These are phyloP conservation scores for Ciconia stormi DNA, from an alignment of 2,113 vertebrate genomes.

Conservation along the genomic window DNA sequence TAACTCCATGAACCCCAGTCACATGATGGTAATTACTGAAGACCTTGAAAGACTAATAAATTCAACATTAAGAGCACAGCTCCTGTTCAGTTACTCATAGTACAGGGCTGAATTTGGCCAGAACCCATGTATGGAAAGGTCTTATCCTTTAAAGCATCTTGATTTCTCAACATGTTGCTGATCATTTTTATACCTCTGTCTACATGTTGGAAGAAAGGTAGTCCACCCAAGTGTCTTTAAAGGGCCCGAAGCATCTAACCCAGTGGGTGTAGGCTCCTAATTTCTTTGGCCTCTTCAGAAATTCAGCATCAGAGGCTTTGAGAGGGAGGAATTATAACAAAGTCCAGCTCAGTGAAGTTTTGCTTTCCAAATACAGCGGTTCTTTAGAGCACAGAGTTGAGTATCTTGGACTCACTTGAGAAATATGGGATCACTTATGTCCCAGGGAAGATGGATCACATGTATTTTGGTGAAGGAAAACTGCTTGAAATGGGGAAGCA, in stretches of 20 bases:
- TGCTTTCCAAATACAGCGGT: background rate
- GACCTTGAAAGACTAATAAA: constrained; percentile 56
- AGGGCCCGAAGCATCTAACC: background rate
- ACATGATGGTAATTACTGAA: constrained; percentile 53
- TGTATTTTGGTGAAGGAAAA: background rate
- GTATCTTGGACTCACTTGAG: background rate
- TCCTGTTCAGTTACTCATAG: constrained; percentile 28
- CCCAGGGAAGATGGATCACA: no score
- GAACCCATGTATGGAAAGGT: background rate
- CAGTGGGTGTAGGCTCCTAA: background rate
- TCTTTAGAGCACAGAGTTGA: background rate
- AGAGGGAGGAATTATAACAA: background rate
- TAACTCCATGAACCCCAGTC: constrained; percentile 49
- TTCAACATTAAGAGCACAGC: constrained; percentile 20
- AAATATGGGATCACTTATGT: background rate
- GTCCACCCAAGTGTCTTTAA: background rate
- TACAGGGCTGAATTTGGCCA: background rate
- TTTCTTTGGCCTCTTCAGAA: background rate
- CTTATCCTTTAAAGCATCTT: background rate
- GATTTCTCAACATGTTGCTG: constrained; percentile 17
- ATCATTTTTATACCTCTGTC: background rate
- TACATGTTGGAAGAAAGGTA: background rate
- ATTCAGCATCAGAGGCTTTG: background rate
- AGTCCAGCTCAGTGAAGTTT: background rate
- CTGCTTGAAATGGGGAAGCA: background rate